phyloP scores from a whole-genome alignment of 2,113 vertebrate species.

The Melanocharis versteri region DNA sequence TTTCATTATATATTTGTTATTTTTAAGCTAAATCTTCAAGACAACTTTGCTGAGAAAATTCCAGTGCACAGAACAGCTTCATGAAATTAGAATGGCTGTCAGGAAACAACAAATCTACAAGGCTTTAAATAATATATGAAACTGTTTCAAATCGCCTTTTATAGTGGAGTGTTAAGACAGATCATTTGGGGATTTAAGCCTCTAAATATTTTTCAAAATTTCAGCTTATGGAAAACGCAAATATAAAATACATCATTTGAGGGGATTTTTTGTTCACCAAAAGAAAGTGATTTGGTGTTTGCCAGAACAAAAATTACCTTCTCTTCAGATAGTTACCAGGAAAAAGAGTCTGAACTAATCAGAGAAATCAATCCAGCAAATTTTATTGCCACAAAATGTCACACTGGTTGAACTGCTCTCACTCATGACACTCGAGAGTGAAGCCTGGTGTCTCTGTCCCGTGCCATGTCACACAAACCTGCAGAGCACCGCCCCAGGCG shows the following conservation, averaged over 20 bases:
- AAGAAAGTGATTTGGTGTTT: neutral
- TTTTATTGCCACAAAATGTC: neutral
- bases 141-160: slow-evolving; percentile 6
- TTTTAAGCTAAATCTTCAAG: neutral
- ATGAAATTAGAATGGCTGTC: neutral
- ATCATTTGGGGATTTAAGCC: neutral
- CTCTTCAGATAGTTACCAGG: neutral
- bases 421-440: neutral
- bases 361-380: neutral
- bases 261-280: fast-evolving
- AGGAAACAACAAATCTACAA: slow-evolving; percentile 22
- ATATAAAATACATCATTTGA: neutral
- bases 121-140: slow-evolving; percentile 35
- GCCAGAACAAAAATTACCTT: neutral
- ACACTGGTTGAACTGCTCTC: neutral
- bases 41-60: neutral
- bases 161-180: neutral
- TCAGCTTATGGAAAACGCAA: neutral
- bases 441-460: neutral
- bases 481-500: too few species aligned
- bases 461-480: fast-evolving
- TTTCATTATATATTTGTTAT: neutral
- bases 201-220: neutral
- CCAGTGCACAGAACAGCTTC: neutral
- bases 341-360: neutral